These are phyloP conservation scores for Furcifer pardalis DNA, from an alignment of 2,797 vertebrate genomes.

Conservation along the genomic window DNA sequence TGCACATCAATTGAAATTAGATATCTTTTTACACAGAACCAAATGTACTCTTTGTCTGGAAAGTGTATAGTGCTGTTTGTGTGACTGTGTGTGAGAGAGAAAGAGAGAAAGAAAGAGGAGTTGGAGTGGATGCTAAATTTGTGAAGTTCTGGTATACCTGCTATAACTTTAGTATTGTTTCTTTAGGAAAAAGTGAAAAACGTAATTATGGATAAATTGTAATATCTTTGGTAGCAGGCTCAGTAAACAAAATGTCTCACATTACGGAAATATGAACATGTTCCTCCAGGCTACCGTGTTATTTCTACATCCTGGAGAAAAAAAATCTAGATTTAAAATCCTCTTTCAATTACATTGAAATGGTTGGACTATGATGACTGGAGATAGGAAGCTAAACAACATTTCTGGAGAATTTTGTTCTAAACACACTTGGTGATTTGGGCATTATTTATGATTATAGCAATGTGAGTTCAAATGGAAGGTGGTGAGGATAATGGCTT, in stretches of 20 bases:
- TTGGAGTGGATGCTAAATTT: no score
- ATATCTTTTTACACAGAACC: conserved; percentile 22
- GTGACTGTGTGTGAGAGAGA: no score
- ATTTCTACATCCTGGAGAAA: background rate
- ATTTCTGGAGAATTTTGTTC: background rate
- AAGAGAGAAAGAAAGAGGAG: no score
- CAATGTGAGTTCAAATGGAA: background rate
- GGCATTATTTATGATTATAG: background rate
- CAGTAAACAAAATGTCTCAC: background rate
- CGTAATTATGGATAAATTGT: background rate
- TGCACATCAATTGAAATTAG: background rate
- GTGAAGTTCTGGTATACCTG: background rate
- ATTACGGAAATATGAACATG: background rate
- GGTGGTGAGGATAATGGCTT: background rate
- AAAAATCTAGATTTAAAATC: background rate
- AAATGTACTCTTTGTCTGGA: background rate
- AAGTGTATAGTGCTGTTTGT: background rate
- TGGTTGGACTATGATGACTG: background rate
- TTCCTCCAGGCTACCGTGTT: background rate
- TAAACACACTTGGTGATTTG: background rate
- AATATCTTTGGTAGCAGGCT: background rate
- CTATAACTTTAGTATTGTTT: background rate
- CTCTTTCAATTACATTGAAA: background rate
- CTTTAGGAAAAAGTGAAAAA: background rate
- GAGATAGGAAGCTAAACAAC: background rate